Percentiles rank a stretch among this genome's conserved stretches.
These are phyloP conservation scores for Flexamia atlantica DNA, from an alignment of 2,888 invertebrate genomes.

Conservation along the genomic window DNA sequence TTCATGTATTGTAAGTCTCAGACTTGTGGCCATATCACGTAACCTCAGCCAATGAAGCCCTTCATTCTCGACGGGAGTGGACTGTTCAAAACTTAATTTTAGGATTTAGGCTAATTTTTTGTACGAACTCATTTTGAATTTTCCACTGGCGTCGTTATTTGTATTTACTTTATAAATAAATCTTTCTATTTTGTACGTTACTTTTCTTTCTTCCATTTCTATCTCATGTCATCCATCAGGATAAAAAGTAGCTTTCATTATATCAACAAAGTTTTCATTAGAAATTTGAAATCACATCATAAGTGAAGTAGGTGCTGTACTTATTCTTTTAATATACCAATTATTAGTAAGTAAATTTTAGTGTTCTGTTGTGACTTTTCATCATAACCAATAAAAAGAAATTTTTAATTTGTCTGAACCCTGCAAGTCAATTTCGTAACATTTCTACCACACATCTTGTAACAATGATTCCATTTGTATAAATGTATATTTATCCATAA, in stretches of 20 bases:
- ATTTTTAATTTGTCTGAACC: neutral
- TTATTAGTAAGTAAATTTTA: too few relatives aligned
- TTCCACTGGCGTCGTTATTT: slow-evolving; percentile 51
- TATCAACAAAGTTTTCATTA: neutral
- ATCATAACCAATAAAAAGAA: too few relatives aligned
- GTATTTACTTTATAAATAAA: slow-evolving; percentile 50
- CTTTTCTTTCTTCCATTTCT: slow-evolving; percentile 39
- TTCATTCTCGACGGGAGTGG: slow-evolving; percentile 41
- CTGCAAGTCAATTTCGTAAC: neutral
- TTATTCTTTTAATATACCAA: too few relatives aligned
- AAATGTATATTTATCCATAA: slow-evolving; percentile 37
- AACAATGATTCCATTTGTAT: neutral
- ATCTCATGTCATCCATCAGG: slow-evolving; percentile 10
- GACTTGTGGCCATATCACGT: slow-evolving; percentile 49
- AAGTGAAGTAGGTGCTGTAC: slow-evolving; percentile 7
- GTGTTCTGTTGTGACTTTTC: neutral
- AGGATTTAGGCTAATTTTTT: slow-evolving; percentile 44
- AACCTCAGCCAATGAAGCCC: slow-evolving; percentile 41
- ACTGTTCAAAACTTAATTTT: slow-evolving; percentile 51
- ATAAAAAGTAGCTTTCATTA: neutral
- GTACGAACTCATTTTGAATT: slow-evolving; percentile 53
- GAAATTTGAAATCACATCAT: neutral
- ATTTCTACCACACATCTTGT: neutral
- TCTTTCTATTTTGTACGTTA: slow-evolving; percentile 46
- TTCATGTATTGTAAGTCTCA: slow-evolving; percentile 14